Evolutionary conservation across 1,140 invertebrate species (phyloP), one percentile per base, ranked within the genome.

Genomic region (Atta cephalotes): DNA sequence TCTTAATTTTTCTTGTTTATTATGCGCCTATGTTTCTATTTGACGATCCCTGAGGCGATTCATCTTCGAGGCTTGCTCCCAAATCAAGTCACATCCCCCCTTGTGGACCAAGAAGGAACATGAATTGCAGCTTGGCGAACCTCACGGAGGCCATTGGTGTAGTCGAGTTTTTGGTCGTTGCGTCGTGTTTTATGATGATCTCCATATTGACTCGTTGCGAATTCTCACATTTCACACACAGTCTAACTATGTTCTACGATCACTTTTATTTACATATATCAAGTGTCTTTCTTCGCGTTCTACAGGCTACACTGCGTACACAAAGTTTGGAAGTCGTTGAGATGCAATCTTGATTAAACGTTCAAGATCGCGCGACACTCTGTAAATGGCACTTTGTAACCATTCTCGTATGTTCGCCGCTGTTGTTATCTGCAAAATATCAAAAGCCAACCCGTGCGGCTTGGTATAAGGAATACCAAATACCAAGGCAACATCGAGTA

Each of bases 81-180:
- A 56, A 87, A 88, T 68, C 74, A 85, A 91, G 81, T 94, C 89
- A 92, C 85, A 86, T 87, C 66, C 63, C 66, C 85, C 71, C 88
- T 78, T 86, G 86, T 79, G 93, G 90, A 72, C 90, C 92, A 53
- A 92, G 85, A 62, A 93, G 89, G 71, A 93, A 93, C 86, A 89
- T 91, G 87, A 89, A 88, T 87, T 90, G 90, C 79, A 81, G 31
- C 89, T 85, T 87, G 10, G 84, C 31, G 66, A 62, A 84, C 68
- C 81, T 86, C 84, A 62, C 45, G 21, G 60, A 78, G 76, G 74
- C 66, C 35, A 66, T 87, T 68, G 62, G 68, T 66, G 31, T 58
- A 56, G 79, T 76, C 35, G 21, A 62, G 65, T 60, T 56, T 35
- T 65, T 74, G 63, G 65, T 87, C 51, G 35, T 71, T 51, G 76